Evolutionary conservation across 2,797 vertebrate species (phyloP).

Genomic region (Coracias cyanogaster): DNA sequence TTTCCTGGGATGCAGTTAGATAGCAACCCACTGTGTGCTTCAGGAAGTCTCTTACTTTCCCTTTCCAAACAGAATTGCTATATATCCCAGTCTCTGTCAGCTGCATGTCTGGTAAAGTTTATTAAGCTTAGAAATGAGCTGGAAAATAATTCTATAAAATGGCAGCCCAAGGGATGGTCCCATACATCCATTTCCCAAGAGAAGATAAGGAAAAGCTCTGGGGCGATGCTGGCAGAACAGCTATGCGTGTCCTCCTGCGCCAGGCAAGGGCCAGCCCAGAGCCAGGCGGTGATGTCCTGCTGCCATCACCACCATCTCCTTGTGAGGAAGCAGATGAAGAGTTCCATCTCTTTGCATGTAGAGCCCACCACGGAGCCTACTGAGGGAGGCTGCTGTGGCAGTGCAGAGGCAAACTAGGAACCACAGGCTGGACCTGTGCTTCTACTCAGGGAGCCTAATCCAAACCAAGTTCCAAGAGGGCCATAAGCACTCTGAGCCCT

Average conservation of each 20-base stretch:
- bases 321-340: neutral
- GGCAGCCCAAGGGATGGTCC: neutral
- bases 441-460: neutral
- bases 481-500: neutral
- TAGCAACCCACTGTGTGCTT: fast-evolving
- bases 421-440: neutral
- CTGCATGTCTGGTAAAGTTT: neutral
- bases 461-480: neutral
- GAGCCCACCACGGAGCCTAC: fast-evolving
- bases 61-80: neutral
- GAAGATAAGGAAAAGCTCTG: neutral
- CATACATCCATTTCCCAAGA: neutral
- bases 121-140: neutral
- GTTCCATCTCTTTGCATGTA: neutral
- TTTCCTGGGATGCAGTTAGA: neutral
- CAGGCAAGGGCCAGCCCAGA: fast-evolving
- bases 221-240: neutral
- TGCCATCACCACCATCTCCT: neutral
- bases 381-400: neutral
- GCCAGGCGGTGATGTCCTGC: neutral
- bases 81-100: neutral
- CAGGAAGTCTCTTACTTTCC: neutral
- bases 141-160: neutral
- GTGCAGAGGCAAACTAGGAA: neutral
- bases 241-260: fast-evolving